A percentile compares a stretch with the other conserved stretches of the same genome.
Conservation (phyloP, 2,797 vertebrate species). For the Oreochromis mossambicus region DNA sequence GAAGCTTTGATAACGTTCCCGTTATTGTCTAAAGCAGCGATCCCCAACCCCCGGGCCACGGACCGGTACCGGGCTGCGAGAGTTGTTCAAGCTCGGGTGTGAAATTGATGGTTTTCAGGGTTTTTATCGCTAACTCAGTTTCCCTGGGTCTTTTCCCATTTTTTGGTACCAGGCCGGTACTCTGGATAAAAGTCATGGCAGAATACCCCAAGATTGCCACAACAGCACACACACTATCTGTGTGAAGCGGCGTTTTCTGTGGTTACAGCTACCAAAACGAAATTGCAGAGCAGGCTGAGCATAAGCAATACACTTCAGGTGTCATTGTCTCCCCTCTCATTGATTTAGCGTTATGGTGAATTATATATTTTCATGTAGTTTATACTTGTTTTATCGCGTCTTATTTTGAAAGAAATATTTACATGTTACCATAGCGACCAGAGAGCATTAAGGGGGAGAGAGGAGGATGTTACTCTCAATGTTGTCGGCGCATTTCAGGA, state of each 20-base stretch:
- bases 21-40: background rate
- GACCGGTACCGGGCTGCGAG: background rate
- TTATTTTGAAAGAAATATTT: background rate
- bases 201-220: background rate
- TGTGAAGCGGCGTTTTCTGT: background rate
- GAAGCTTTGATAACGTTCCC: background rate
- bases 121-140: background rate
- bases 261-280: background rate
- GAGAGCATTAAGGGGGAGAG: background rate
- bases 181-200: background rate
- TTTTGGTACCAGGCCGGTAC: background rate
- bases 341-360: background rate
- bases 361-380: background rate
- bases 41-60: background rate
- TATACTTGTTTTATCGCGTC: background rate
- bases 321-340: background rate
- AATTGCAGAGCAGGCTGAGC: background rate
- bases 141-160: background rate
- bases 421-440: background rate
- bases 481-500: background rate
- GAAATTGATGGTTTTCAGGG: background rate
- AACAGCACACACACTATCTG: background rate
- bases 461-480: background rate
- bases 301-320: background rate
- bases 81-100: background rate